Percentiles rank a stretch among this genome's conserved stretches.
These are phyloP conservation scores for Cantharis nigra DNA, from an alignment of 2,888 invertebrate genomes.

Conservation along the genomic window DNA sequence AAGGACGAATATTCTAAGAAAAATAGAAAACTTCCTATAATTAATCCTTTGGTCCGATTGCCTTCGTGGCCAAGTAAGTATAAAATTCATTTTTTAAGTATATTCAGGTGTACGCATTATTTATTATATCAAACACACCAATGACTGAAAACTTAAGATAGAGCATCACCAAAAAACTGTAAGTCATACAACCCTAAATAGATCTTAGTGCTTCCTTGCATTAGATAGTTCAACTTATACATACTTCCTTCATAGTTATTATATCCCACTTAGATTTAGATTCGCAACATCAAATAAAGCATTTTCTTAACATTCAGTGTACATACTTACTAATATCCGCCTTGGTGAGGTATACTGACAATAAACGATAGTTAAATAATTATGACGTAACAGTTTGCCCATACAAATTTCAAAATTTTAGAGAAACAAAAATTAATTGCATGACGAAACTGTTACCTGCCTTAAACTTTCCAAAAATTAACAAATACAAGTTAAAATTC, in stretches of 20 bases:
- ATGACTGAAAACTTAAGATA: neutral
- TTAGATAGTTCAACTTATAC: neutral
- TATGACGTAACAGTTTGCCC: neutral
- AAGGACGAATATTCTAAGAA: slow-evolving; percentile 59
- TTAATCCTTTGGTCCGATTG: slow-evolving; percentile 84
- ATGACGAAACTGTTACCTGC: neutral
- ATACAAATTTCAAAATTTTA: neutral
- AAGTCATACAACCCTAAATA: slow-evolving; percentile 1
- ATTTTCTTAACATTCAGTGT: neutral
- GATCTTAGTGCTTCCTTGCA: neutral
- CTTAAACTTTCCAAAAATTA: neutral
- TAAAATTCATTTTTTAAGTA: slow-evolving; percentile 5
- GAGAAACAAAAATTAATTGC: neutral
- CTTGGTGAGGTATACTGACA: neutral
- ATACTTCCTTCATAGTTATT: neutral
- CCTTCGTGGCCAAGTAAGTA: slow-evolving; percentile 85
- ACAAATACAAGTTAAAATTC: neutral
- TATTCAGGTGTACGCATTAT: neutral
- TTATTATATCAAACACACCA: slow-evolving; percentile 11
- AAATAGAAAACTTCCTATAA: slow-evolving; percentile 78
- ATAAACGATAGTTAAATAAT: neutral
- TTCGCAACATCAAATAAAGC: neutral
- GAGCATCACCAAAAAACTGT: neutral
- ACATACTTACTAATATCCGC: neutral
- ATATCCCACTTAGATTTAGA: neutral